Percentiles rank a stretch among this genome's conserved stretches.
phyloP scores from a whole-genome alignment of 53 echinoderm and acorn worm genomes.

The Stichopus horrens region DNA sequence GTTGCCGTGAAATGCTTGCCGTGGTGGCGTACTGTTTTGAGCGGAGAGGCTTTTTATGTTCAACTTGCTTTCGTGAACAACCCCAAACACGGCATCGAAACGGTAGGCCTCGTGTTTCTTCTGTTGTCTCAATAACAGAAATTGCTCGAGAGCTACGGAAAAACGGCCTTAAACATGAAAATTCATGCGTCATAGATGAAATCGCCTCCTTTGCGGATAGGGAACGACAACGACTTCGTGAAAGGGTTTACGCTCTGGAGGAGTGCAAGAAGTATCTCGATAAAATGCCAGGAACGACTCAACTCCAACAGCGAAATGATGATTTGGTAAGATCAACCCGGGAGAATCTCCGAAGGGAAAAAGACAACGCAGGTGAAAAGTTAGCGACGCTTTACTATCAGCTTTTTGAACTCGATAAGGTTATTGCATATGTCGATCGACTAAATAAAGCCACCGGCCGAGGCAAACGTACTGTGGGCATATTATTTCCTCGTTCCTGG shows the following conservation, averaged over 20 bases:
- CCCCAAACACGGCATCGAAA: neutral
- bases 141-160: neutral
- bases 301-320: neutral
- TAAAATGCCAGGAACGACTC: neutral
- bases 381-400: neutral
- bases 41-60: neutral
- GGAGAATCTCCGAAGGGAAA: neutral
- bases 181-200: neutral
- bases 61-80: neutral
- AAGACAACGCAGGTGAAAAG: neutral
- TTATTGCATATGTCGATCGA: neutral
- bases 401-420: neutral
- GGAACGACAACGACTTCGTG: neutral
- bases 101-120: neutral
- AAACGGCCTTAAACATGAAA: neutral
- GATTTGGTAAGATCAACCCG: neutral
- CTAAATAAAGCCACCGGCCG: no score
- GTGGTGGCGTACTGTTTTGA: neutral
- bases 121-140: neutral
- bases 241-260: neutral
- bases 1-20: neutral
- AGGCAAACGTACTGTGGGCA: no score
- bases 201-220: neutral
- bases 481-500: neutral
- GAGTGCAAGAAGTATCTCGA: neutral